phyloP scores from a whole-genome alignment of 2,888 invertebrate species.

The Himalopsyche kuldschensis region DNA sequence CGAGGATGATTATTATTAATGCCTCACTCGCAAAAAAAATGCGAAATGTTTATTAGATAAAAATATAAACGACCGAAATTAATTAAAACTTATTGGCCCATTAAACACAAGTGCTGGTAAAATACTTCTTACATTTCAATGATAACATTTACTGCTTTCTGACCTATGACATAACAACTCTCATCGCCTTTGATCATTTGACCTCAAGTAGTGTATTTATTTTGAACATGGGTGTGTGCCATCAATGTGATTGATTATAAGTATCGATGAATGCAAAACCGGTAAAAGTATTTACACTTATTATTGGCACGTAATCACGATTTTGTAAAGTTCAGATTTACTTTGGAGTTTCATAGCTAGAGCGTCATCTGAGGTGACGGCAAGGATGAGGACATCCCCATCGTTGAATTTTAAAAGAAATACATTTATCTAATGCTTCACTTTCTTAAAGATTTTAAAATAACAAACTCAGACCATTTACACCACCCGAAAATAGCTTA shows the following conservation, averaged over 20 bases:
- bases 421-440: too few species aligned
- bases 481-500: too few species aligned
- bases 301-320: neutral
- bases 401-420: too few species aligned
- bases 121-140: neutral
- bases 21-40: too few species aligned
- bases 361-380: too few species aligned
- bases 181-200: neutral
- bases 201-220: neutral
- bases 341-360: neutral
- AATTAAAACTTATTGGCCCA: neutral
- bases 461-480: too few species aligned
- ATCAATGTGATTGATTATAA: neutral
- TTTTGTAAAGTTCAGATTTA: neutral
- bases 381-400: too few species aligned
- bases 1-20: too few species aligned
- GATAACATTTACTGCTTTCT: neutral
- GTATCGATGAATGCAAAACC: neutral
- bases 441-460: too few species aligned
- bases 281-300: neutral
- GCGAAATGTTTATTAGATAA: neutral
- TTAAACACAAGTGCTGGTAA: neutral
- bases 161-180: neutral
- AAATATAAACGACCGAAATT: neutral
- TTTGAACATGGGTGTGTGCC: neutral